Percentiles rank a stretch among this genome's conserved stretches.
These are phyloP conservation scores for Anneissia japonica DNA, from an alignment of 35 echinoderm and acorn worm species.

Conservation along the genomic window DNA sequence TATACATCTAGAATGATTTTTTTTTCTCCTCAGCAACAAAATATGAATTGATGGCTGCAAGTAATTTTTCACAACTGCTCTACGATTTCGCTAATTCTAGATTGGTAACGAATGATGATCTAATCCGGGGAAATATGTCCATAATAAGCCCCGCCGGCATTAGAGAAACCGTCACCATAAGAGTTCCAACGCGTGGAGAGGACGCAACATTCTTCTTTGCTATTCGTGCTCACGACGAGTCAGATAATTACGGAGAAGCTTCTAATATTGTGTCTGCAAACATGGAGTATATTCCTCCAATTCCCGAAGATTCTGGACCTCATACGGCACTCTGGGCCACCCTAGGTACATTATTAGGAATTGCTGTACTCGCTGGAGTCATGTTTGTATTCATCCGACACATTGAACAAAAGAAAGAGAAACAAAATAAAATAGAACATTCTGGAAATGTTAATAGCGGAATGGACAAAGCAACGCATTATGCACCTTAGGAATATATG, in stretches of 20 bases:
- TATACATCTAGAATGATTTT: no score
- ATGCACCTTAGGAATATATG: no score
- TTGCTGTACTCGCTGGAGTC: not conserved
- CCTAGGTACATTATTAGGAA: not conserved
- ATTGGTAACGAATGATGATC: not conserved
- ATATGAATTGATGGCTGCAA: slow-evolving; percentile 22
- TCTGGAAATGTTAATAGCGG: no score
- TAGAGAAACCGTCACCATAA: slow-evolving; percentile 5
- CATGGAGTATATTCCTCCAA: slow-evolving; percentile 11
- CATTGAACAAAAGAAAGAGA: no score
- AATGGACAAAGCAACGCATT: no score
- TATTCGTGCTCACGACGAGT: slow-evolving; percentile 17
- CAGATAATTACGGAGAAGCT: slow-evolving; percentile 12
- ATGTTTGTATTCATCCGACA: no score
- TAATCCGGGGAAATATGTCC: slow-evolving; percentile 13
- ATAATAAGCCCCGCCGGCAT: not conserved
- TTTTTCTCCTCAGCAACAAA: not conserved
- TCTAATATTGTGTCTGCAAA: slow-evolving; percentile 38
- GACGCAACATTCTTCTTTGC: slow-evolving; percentile 21
- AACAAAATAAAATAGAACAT: no score
- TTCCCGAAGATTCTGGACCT: not conserved
- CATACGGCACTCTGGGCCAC: not conserved
- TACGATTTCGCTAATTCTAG: slow-evolving; percentile 14
- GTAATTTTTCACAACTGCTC: not conserved
- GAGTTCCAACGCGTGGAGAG: not conserved